phyloP scores from a whole-genome alignment of 2,888 invertebrate species.

The Thymelicus acteon region DNA sequence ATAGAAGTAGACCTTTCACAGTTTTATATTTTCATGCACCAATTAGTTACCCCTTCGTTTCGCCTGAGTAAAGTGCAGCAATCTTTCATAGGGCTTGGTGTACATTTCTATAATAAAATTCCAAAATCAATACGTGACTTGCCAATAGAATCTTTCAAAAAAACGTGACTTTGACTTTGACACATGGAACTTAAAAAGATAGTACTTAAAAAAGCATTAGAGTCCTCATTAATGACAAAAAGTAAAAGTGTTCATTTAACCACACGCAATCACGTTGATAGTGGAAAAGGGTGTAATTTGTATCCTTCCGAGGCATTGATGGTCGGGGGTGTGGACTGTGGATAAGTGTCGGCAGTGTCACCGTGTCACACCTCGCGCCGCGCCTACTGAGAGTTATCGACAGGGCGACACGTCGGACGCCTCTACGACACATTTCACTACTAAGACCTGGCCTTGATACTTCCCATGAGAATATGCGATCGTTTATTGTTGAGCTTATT shows the following conservation, averaged over 20 bases:
- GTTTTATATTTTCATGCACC: too few species aligned
- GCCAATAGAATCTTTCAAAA: too few species aligned
- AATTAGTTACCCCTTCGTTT: too few species aligned
- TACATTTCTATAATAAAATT: too few species aligned
- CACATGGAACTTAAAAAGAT: too few species aligned
- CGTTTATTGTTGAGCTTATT: not conserved
- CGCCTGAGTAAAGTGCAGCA: too few species aligned
- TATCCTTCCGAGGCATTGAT: slow-evolving; percentile 10
- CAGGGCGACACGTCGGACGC: not conserved
- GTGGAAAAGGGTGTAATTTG: slow-evolving; percentile 2
- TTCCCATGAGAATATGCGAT: not conserved
- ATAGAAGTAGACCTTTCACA: too few species aligned
- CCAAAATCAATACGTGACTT: too few species aligned
- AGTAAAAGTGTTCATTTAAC: not conserved
- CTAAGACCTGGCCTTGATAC: not conserved
- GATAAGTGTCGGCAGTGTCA: not conserved
- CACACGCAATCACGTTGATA: not conserved
- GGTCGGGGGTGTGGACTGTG: not conserved
- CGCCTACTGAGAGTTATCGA: slow-evolving; percentile 5
- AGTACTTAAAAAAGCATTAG: not conserved
- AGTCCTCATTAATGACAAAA: not conserved
- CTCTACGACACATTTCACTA: not conserved
- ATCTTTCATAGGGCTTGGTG: too few species aligned
- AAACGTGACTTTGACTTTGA: too few species aligned
- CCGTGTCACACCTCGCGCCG: not conserved